phyloP scores from a whole-genome alignment of 1,140 invertebrate genomes.

The Eurytemora carolleeae region DNA sequence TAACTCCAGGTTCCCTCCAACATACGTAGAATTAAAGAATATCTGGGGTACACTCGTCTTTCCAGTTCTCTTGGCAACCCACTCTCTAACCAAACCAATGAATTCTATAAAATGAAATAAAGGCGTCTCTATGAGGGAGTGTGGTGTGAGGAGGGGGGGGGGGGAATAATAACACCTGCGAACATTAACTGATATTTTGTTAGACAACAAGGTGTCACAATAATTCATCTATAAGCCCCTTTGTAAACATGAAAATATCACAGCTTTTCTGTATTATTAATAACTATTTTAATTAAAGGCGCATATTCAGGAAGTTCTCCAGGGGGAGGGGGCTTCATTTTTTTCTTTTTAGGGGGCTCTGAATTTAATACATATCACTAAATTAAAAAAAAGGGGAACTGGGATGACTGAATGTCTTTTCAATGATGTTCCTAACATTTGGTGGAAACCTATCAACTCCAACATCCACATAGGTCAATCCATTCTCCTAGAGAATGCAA shows the following conservation, averaged over 20 bases:
- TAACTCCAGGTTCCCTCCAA: conserved; percentile 17
- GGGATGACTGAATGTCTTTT: too few relatives aligned
- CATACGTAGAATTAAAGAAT: conserved; percentile 17
- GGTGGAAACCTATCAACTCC: neutral
- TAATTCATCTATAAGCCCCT: too few relatives aligned
- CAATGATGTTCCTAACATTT: neutral
- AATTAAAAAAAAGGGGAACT: too few relatives aligned
- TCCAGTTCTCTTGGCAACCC: conserved; percentile 16
- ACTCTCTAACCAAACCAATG: neutral
- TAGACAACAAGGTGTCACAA: too few relatives aligned
- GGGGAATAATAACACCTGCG: neutral
- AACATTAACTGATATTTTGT: neutral
- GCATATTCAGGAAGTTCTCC: too few relatives aligned
- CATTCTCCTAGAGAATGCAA: conserved; percentile 14
- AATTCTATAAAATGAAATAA: neutral
- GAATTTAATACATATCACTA: too few relatives aligned
- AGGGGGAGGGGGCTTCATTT: too few relatives aligned
- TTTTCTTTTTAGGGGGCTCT: too few relatives aligned
- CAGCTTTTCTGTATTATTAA: too few relatives aligned
- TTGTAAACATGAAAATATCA: too few relatives aligned
- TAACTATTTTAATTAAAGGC: too few relatives aligned
- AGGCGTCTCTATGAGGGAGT: neutral
- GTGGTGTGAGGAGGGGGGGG: neutral
- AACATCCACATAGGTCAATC: neutral
- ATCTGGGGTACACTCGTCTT: conserved; percentile 19